Evolutionary conservation across 2,113 vertebrate genomes (phyloP).

Genomic region (Chlamydotis undulata): DNA sequence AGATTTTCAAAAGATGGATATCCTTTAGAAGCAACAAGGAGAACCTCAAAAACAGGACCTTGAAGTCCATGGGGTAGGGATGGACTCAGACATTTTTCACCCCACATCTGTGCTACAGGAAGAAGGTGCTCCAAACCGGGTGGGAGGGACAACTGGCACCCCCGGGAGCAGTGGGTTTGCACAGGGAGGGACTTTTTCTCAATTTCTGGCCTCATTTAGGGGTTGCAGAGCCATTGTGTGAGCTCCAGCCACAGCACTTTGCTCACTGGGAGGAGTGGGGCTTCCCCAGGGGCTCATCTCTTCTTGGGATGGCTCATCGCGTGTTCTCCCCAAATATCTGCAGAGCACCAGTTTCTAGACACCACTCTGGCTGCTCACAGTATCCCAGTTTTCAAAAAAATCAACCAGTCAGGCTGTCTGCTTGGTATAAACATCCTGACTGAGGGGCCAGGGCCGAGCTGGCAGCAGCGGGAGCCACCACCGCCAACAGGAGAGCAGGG

Average conservation of each 20-base stretch:
- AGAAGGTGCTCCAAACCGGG: not conserved
- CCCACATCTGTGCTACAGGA: accelerated
- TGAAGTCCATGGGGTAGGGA: not conserved
- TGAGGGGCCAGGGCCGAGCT: not conserved
- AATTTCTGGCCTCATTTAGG: not conserved
- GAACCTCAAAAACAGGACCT: not conserved
- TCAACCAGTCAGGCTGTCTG: not conserved
- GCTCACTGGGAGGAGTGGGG: accelerated
- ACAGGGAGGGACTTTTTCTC: not conserved
- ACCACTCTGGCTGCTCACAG: not conserved
- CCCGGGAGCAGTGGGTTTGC: accelerated
- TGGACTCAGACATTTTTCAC: not conserved
- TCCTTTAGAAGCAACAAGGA: not conserved
- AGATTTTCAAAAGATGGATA: not conserved
- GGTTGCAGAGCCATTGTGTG: accelerated
- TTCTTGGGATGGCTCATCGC: accelerated
- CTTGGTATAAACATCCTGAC: not conserved
- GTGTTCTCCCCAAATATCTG: accelerated
- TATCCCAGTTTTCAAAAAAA: not conserved
- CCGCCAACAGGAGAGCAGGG: not conserved
- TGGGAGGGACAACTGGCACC: accelerated
- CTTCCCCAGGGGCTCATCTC: not conserved
- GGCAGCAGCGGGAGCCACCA: not conserved
- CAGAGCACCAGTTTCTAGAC: not conserved
- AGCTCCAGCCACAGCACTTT: not conserved